phyloP scores from a whole-genome alignment of 2,888 invertebrate species.

The Calameuta idolon region DNA sequence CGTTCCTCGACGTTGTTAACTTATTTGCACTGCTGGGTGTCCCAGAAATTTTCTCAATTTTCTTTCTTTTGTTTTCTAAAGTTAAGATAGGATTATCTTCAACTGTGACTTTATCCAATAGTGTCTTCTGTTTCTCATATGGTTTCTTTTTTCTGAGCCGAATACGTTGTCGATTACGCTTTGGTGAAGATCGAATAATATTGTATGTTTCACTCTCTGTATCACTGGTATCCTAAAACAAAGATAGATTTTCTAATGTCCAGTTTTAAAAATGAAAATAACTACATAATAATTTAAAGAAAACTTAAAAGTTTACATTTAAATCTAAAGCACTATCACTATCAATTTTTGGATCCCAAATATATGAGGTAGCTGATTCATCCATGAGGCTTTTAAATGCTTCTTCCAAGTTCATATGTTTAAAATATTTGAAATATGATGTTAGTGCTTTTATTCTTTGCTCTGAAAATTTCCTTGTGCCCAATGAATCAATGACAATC shows the following conservation, averaged over 20 bases:
- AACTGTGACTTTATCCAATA: background rate
- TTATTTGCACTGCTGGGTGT: background rate
- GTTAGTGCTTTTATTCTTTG: conserved; percentile 18
- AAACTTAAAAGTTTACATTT: background rate
- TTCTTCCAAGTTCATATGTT: conserved; percentile 22
- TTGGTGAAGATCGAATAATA: background rate
- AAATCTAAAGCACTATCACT: conserved; percentile 15
- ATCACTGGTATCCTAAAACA: background rate
- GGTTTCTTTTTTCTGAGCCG: background rate
- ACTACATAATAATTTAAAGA: background rate
- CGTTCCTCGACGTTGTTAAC: background rate
- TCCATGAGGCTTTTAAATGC: conserved; percentile 32
- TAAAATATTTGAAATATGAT: conserved; percentile 33
- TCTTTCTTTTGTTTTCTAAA: background rate
- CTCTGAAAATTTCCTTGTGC: conserved; percentile 8
- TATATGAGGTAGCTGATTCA: conserved; percentile 21
- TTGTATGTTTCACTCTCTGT: background rate
- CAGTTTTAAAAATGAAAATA: background rate
- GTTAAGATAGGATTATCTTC: background rate
- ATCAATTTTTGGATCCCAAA: conserved; percentile 31
- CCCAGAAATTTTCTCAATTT: background rate
- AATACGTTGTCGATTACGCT: background rate
- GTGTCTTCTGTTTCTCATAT: background rate
- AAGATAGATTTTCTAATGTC: background rate
- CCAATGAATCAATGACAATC: conserved; percentile 32